Evolutionary conservation across 2,113 vertebrate genomes (phyloP).

Genomic region (Ictalurus furcatus): DNA sequence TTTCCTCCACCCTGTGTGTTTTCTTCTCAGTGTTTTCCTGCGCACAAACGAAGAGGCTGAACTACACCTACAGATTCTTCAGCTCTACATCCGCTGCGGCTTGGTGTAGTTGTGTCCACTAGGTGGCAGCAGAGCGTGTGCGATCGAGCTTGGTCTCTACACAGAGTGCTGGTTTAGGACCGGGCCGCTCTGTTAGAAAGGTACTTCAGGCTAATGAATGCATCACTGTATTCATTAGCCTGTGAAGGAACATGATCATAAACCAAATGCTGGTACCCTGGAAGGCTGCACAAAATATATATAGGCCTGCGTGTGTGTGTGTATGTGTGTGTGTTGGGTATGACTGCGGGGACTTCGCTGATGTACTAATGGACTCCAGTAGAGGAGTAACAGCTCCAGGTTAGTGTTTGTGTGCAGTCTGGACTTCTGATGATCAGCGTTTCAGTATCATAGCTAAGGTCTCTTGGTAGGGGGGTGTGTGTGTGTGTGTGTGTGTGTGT

Average conservation of each 20-base stretch:
- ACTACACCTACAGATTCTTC: background rate
- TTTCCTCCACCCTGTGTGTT: background rate
- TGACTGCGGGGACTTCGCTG: background rate
- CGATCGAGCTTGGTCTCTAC: background rate
- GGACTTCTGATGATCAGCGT: background rate
- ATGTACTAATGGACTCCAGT: background rate
- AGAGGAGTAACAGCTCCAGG: background rate
- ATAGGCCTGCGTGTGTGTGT: background rate
- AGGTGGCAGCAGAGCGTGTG: slow-evolving; percentile 63
- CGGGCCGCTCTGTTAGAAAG: no score
- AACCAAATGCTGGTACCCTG: background rate
- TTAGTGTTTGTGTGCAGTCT: background rate
- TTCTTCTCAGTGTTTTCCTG: background rate
- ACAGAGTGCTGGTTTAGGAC: background rate
- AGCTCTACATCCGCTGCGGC: background rate
- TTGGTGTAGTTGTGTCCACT: slow-evolving; percentile 49
- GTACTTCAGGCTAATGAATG: no score
- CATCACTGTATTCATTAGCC: slow-evolving; percentile 2
- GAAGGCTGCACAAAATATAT: background rate
- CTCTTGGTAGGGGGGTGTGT: background rate
- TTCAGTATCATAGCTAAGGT: background rate
- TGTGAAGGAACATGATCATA: slow-evolving; percentile 11
- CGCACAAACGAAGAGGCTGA: background rate
- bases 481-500: background rate
- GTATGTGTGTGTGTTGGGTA: background rate